phyloP scores from a whole-genome alignment of 2,113 vertebrate species.

The Xiphias gladius region DNA sequence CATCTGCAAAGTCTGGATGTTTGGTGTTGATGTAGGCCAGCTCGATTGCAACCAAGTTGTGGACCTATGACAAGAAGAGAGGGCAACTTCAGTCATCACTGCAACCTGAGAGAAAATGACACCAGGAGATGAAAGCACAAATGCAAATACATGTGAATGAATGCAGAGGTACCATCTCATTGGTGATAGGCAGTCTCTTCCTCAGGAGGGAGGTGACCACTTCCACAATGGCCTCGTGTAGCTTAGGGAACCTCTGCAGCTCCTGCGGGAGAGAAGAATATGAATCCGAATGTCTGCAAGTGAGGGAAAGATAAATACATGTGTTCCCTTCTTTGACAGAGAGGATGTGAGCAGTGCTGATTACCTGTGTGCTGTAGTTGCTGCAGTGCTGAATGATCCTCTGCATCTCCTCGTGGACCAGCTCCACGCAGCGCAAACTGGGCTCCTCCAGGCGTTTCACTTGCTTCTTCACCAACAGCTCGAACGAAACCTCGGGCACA shows the following conservation, averaged over 20 bases:
- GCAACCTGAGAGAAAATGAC: neutral
- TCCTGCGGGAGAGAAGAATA: slow-evolving; percentile 83
- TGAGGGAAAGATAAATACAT: neutral
- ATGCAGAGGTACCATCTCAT: slow-evolving; percentile 91
- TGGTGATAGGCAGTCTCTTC: slow-evolving; percentile 95
- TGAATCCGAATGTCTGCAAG: rapidly evolving
- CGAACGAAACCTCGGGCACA: slow-evolving; percentile 97
- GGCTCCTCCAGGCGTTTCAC: slow-evolving; percentile 98
- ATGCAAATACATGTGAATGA: neutral
- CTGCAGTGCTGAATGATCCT: slow-evolving; percentile 99
- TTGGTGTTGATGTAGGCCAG: slow-evolving; percentile 99
- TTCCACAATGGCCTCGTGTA: slow-evolving; percentile 98
- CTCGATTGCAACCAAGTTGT: slow-evolving; percentile 98
- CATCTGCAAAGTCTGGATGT: slow-evolving; percentile 98
- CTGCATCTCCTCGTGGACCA: slow-evolving; percentile 99
- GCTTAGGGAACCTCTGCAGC: slow-evolving; percentile 95
- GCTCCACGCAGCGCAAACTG: slow-evolving; percentile 96
- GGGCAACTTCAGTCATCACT: rapidly evolving
- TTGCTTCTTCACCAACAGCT: slow-evolving; percentile 97
- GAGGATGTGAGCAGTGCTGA: neutral
- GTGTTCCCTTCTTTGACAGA: neutral
- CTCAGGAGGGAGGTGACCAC: slow-evolving; percentile 97
- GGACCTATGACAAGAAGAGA: slow-evolving; percentile 85
- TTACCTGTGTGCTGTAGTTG: slow-evolving; percentile 98
- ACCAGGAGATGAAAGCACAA: neutral